Evolutionary conservation across 2,888 invertebrate species (phyloP), one percentile per base, ranked within the genome.

Genomic region (Ophonus ardosiacus): DNA sequence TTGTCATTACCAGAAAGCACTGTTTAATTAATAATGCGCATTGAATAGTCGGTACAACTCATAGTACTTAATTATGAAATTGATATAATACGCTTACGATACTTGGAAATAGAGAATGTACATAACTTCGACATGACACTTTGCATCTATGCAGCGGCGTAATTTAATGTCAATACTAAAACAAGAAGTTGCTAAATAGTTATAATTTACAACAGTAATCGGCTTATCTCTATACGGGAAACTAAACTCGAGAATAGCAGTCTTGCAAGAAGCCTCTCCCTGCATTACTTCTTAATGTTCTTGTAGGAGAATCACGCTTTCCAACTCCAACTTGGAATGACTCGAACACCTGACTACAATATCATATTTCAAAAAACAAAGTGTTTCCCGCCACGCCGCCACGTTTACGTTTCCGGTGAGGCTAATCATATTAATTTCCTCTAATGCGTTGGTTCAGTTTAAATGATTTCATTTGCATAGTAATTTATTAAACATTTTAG

Each of bases 401-500:
- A 10, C 56, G 51, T 81, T 81, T 81, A 65, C 63, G 56, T 56
- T 82, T 82, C 71, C 82, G 15, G 31, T 57, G 82, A 56, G 71
- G 71, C 71, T 71, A 82, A 82, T 82, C 56, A 82, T 71, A 82
- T 68, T 82, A 82, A 82, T 82, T 82, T 68, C 82, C 57, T 82
- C 71, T 68, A 57, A 82, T 82, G 82, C 13, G 24, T 81, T 56
- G 57, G 57, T 68, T 82, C 31, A 71, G 71, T 71, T 65, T 81
- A 71, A 82, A 82, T 57, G 82, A 71, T 82, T 82, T 71, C 17
- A 82, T 82, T 82, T 82, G 82, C 82, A 82, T 82, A 81, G n/a
- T 68, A 43, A 56, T 65, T 71, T 71, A 71, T 71, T 57, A 65
- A 51, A 57, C 65, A 82, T 82, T 71, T 82, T 71, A 57, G 56